Percentiles rank a stretch among this genome's conserved stretches.
Conservation (phyloP, 1,140 invertebrate species). For the Fopius arisanus region DNA sequence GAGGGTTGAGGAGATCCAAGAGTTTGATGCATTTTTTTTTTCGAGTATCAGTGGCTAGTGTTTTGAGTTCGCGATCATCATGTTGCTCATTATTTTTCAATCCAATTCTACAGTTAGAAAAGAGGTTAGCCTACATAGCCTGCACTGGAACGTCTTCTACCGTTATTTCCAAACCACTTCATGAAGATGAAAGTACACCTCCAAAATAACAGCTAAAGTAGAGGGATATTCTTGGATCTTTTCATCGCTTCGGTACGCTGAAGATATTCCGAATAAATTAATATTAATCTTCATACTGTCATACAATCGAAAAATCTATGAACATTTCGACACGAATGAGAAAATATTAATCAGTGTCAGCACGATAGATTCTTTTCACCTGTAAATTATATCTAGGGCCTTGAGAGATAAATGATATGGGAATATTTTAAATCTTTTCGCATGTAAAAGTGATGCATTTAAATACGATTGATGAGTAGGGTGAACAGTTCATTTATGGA, state of each 20-base stretch:
- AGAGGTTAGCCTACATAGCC: too few relatives aligned
- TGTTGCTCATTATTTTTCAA: too few relatives aligned
- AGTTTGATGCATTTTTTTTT: neutral
- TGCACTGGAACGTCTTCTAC: neutral
- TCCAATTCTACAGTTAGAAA: too few relatives aligned
- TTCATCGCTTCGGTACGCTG: neutral
- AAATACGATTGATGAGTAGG: neutral
- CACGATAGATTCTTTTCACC: neutral
- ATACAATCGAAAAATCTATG: neutral
- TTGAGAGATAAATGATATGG: neutral
- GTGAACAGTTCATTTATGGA: too few relatives aligned
- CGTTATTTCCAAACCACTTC: neutral
- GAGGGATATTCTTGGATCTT: neutral
- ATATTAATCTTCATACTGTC: neutral
- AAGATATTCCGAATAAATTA: neutral
- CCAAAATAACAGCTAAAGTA: neutral
- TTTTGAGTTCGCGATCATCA: too few relatives aligned
- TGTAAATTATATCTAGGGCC: neutral
- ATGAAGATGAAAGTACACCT: neutral
- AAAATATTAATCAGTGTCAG: neutral
- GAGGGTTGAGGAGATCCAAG: neutral
- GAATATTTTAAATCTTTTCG: neutral
- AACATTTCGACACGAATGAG: neutral
- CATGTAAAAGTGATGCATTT: slow-evolving; percentile 2
- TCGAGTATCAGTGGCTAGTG: too few relatives aligned